Evolutionary conservation across 2,888 invertebrate genomes (phyloP), one percentile per base, ranked within the genome.

Genomic region (Itoplectis maculator): DNA sequence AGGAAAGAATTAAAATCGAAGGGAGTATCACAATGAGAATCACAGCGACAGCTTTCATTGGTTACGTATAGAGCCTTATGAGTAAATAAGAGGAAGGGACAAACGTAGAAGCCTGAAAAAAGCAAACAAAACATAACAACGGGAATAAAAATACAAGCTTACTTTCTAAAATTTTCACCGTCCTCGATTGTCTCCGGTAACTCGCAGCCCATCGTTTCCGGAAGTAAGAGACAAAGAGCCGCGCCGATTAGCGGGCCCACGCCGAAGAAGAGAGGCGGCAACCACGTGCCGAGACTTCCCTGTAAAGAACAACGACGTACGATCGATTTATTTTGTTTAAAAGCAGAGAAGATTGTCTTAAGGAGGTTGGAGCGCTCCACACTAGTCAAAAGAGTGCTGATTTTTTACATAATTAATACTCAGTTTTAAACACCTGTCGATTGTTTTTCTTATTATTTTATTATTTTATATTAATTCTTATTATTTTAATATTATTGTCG

Each of bases 171-270:
- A 76, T 90, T 91, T 88, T 94, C 94, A 9, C 93, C 93, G 69
- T 94, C 94, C 84, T 93, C 93, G 54, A 94, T 91, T 15, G 94
- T 94, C 82, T 94, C 94, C 2, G 94, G 94, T 35, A 94, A 89
- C 79, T 93, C 92, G 65, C 92, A 92, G 75, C 93, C 91, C 86
- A 93, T 91, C 3, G 94, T 94, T 90, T 94, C 94, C n/a, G 94
- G 94, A 47, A 94, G 87, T 6, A 93, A 81, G 0, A 94, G 85
- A 79, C 94, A 93, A 0, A 94, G 88, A 8, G 90, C 77, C 18
- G 93, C 94, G 5, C 94, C 94, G n/a, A 93, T 61, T 49, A 94
- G 85, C 0, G 93, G 93, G 7, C 92, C 89, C 6, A 91, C 79
- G 13, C 94, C 94, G 87, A 94, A 94, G 66, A 94, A 88, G 61